These are phyloP conservation scores for Aphelocoma californica DNA, from an alignment of 2,797 vertebrate genomes.

Conservation along the genomic window DNA sequence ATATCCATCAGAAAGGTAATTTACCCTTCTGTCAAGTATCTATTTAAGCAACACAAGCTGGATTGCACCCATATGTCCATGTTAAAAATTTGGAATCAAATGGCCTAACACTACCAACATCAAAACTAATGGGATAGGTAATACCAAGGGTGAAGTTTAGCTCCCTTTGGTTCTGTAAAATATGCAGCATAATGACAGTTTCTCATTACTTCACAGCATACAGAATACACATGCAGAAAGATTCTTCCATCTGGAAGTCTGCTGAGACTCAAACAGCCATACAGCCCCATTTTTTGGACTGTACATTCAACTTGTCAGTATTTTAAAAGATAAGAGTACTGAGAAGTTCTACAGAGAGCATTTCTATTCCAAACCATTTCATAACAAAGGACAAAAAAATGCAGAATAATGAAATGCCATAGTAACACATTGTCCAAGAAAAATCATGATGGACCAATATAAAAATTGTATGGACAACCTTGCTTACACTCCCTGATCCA, in stretches of 20 bases:
- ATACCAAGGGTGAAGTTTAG: not conserved
- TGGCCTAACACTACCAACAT: not conserved
- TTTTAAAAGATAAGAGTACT: not conserved
- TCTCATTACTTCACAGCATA: not conserved
- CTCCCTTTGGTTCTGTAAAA: not conserved
- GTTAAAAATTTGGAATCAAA: not conserved
- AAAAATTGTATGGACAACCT: not conserved
- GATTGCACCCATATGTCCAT: not conserved
- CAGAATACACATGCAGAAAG: not conserved
- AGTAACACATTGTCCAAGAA: not conserved
- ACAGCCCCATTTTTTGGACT: not conserved
- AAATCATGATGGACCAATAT: not conserved
- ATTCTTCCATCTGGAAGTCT: not conserved
- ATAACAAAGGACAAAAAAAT: not conserved
- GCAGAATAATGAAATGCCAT: not conserved
- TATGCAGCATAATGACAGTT: not conserved
- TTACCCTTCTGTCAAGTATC: not conserved
- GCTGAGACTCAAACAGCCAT: not conserved
- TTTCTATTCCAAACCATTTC: not conserved
- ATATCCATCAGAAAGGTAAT: not conserved
- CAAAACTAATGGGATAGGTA: not conserved
- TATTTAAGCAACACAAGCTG: not conserved
- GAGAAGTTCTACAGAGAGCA: not conserved
- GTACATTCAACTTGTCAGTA: not conserved
- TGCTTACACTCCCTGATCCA: not conserved